Conservation (phyloP, 1,140 invertebrate genomes). For the Parasteatoda tepidariorum region DNA sequence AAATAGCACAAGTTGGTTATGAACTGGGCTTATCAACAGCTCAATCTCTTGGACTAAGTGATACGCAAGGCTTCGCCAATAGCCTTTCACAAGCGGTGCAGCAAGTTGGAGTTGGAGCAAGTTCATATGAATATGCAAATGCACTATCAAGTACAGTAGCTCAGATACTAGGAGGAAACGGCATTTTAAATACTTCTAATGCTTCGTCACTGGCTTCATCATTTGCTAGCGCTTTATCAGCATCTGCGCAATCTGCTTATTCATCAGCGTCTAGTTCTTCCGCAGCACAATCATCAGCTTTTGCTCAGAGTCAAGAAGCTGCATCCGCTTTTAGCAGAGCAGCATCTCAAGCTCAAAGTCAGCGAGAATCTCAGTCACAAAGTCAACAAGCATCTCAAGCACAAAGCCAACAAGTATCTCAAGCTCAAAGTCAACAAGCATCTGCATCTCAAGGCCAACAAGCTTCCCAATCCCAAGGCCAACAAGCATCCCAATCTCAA, state of each 20-base stretch:
- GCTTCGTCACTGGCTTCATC: not conserved
- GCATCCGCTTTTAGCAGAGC: too few relatives aligned
- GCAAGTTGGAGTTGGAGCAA: not conserved
- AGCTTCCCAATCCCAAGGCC: not conserved
- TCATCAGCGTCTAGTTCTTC: too few relatives aligned
- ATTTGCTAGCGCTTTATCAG: not conserved
- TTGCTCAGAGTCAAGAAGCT: too few relatives aligned
- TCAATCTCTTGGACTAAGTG: not conserved
- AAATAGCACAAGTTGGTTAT: not conserved
- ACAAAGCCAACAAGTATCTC: not conserved
- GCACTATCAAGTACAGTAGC: not conserved
- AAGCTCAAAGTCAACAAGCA: not conserved
- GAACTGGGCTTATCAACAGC: not conserved
- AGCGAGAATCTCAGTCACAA: not conserved
- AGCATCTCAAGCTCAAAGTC: too few relatives aligned
- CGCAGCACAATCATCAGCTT: too few relatives aligned
- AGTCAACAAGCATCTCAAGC: not conserved
- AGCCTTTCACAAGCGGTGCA: not conserved
- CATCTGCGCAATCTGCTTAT: not conserved
- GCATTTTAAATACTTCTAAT: not conserved
- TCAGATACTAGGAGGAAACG: not conserved
- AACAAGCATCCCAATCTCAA: too few relatives aligned
- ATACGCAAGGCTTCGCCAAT: not conserved
- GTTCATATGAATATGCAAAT: not conserved
- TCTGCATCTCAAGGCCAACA: not conserved